A percentile compares a stretch with the other conserved stretches of the same genome.
phyloP scores from a whole-genome alignment of 2,888 invertebrate genomes.

The Diogma glabrata region DNA sequence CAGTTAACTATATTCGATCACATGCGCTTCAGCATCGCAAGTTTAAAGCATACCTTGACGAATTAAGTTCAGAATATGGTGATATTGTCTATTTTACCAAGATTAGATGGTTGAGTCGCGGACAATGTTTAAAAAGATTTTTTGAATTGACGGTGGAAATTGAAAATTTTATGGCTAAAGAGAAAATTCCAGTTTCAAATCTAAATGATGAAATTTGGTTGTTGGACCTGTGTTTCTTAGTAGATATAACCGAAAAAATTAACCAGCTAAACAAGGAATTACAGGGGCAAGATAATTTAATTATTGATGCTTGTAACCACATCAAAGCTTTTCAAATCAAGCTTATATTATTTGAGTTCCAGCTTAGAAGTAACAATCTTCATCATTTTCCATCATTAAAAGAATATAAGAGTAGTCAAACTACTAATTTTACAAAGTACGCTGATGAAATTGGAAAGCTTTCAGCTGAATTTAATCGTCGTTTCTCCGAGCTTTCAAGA shows the following conservation, averaged over 20 bases:
- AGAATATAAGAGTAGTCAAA: not conserved
- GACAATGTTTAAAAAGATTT: too few species aligned
- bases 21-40: too few species aligned
- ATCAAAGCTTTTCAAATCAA: not conserved
- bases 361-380: not conserved
- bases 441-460: conserved; percentile 9
- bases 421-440: not conserved
- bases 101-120: too few species aligned
- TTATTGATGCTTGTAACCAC: not conserved
- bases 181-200: not conserved
- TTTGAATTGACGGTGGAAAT: too few species aligned
- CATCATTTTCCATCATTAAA: not conserved
- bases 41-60: too few species aligned
- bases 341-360: not conserved
- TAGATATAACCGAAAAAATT: not conserved
- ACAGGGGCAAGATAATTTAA: not conserved
- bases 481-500: not conserved
- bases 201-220: not conserved
- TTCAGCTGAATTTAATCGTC: conserved; percentile 4
- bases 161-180: not conserved
- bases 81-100: too few species aligned
- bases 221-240: not conserved
- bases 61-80: too few species aligned
- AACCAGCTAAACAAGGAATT: not conserved
- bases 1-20: too few species aligned